Conservation (phyloP, 2,113 vertebrate species). For the Leptodactylus fuscus region DNA sequence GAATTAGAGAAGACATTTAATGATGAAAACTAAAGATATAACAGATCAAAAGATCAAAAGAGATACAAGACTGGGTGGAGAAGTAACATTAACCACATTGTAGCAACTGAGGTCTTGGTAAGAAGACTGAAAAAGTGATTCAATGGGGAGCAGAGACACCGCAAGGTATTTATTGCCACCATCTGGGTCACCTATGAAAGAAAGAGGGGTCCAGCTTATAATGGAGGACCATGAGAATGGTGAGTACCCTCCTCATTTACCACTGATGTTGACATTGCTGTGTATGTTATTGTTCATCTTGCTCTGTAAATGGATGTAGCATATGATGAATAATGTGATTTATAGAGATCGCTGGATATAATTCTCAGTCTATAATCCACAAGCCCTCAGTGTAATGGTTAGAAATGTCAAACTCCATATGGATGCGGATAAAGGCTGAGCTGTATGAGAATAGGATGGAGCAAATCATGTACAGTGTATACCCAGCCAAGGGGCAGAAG, state of each 20-base stretch:
- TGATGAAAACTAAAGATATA: conserved; percentile 7
- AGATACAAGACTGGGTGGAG: conserved; percentile 1
- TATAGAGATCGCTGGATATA: too few species aligned
- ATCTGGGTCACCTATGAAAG: neutral
- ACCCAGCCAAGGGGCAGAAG: neutral
- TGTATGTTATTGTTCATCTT: neutral
- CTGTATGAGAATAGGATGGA: neutral
- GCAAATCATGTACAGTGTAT: too few species aligned
- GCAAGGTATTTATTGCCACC: conserved; percentile 13
- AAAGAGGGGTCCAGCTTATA: conserved; percentile 25
- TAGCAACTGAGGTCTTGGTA: neutral
- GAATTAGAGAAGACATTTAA: neutral
- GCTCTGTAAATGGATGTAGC: too few species aligned
- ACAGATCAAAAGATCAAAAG: neutral
- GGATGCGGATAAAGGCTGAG: neutral
- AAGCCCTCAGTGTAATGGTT: too few species aligned
- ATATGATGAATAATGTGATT: too few species aligned
- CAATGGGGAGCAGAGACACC: conserved; percentile 32
- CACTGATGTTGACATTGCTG: neutral
- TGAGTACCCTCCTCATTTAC: neutral
- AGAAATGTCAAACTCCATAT: neutral
- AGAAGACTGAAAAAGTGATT: neutral
- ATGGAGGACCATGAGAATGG: conserved; percentile 21
- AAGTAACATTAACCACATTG: neutral
- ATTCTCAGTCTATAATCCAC: too few species aligned